Evolutionary conservation across 2,797 vertebrate genomes (phyloP).

Genomic region (Lycodopsis pacificus): DNA sequence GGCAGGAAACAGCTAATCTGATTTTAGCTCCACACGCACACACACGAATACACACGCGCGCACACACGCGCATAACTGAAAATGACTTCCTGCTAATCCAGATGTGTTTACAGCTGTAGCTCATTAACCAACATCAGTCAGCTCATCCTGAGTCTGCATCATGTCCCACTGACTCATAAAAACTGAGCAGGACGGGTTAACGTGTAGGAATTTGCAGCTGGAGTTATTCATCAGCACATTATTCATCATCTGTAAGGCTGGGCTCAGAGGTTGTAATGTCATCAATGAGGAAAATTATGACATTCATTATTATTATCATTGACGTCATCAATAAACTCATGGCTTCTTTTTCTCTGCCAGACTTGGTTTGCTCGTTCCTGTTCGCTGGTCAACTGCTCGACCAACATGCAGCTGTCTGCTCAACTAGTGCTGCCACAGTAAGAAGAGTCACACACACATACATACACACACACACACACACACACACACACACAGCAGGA

Average conservation of each 20-base stretch:
- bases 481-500: conserved; percentile 14
- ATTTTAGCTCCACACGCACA: conserved; percentile 14
- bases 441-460: conserved; percentile 69
- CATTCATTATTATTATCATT: not conserved
- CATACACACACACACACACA: conserved; percentile 24
- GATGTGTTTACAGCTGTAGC: conserved; percentile 65
- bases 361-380: conserved; percentile 93
- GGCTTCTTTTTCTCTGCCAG: conserved; percentile 71
- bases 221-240: conserved; percentile 21
- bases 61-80: conserved; percentile 7
- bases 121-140: conserved; percentile 55
- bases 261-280: conserved; percentile 30
- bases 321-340: not conserved
- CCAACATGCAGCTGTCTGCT: conserved; percentile 91
- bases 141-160: conserved; percentile 31
- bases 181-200: conserved; percentile 31
- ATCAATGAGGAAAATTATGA: not conserved
- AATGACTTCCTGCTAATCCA: conserved; percentile 45
- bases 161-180: conserved; percentile 37
- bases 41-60: not conserved
- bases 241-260: conserved; percentile 10
- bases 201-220: conserved; percentile 42
- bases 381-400: conserved; percentile 90
- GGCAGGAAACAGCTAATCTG: conserved; percentile 18
- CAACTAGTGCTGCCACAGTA: conserved; percentile 90